Percentiles rank a stretch among this genome's conserved stretches.
phyloP scores from a whole-genome alignment of 2,797 vertebrate species.

The Platyrinchus mystaceus region DNA sequence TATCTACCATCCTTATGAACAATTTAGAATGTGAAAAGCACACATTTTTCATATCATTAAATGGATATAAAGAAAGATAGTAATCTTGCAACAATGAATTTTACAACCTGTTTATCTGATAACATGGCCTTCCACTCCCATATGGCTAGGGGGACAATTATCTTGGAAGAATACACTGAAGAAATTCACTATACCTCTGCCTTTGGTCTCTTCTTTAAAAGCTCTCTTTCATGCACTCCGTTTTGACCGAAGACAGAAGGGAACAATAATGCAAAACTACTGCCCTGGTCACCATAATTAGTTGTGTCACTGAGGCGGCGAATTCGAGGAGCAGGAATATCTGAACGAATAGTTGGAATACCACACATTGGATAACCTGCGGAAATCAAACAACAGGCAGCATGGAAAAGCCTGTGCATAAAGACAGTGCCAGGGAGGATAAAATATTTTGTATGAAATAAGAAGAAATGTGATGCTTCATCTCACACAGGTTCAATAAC shows the following conservation, averaged over 20 bases:
- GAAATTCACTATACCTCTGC: conserved; percentile 79
- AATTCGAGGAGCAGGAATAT: conserved; percentile 80
- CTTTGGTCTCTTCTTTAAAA: conserved; percentile 81
- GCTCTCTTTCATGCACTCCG: conserved; percentile 81
- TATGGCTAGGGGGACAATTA: not conserved
- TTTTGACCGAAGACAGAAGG: conserved; percentile 78
- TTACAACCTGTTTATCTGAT: not conserved
- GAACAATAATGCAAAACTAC: conserved; percentile 73
- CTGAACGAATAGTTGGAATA: conserved; percentile 80
- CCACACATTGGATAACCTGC: conserved; percentile 77
- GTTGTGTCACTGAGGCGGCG: conserved; percentile 76
- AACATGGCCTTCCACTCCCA: not conserved
- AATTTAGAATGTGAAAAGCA: not conserved
- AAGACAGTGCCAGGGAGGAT: not conserved
- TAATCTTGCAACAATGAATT: not conserved
- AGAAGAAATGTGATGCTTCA: not conserved
- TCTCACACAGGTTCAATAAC: not conserved
- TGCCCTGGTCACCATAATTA: conserved; percentile 83
- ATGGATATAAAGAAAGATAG: not conserved
- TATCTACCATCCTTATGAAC: not conserved
- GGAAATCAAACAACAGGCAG: not conserved
- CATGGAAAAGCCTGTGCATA: not conserved
- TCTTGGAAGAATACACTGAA: not conserved
- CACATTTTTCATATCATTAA: not conserved
- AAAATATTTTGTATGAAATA: not conserved